phyloP scores from a whole-genome alignment of 2,113 vertebrate species.

The Pelobates fuscus region DNA sequence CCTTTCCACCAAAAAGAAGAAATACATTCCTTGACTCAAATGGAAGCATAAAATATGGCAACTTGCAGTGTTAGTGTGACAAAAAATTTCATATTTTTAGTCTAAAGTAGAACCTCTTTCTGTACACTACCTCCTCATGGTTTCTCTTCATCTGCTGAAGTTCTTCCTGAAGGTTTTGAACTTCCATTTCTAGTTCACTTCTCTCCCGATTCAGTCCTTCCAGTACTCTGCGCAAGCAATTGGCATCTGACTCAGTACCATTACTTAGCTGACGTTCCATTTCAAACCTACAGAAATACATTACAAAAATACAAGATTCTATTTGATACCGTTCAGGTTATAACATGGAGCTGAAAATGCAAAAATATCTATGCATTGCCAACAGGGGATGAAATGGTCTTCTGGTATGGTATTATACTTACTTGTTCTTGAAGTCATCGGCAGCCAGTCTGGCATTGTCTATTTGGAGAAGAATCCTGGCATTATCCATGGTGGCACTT shows the following conservation, averaged over 20 bases:
- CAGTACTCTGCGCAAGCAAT: conserved; percentile 26
- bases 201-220: conserved; percentile 37
- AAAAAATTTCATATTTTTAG: no score
- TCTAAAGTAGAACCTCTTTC: no score
- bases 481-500: conserved; percentile 17
- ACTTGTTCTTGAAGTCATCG: conserved; percentile 40
- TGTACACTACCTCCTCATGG: conserved; percentile 71
- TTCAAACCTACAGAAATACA: conserved; percentile 48
- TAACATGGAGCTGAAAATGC: background rate
- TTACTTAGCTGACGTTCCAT: conserved; percentile 22
- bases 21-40: background rate
- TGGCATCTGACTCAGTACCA: conserved; percentile 13
- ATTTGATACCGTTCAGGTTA: no score
- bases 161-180: conserved; percentile 75
- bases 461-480: conserved; percentile 31
- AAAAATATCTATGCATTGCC: no score
- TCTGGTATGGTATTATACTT: background rate
- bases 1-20: background rate
- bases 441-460: conserved; percentile 35
- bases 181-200: conserved; percentile 40
- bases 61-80: no score
- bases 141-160: conserved; percentile 83
- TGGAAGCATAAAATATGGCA: no score
- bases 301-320: conserved; percentile 57
- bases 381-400: background rate